phyloP scores from a whole-genome alignment of 1,140 invertebrate species.

The silkworm (Bombyx mori) region DNA sequence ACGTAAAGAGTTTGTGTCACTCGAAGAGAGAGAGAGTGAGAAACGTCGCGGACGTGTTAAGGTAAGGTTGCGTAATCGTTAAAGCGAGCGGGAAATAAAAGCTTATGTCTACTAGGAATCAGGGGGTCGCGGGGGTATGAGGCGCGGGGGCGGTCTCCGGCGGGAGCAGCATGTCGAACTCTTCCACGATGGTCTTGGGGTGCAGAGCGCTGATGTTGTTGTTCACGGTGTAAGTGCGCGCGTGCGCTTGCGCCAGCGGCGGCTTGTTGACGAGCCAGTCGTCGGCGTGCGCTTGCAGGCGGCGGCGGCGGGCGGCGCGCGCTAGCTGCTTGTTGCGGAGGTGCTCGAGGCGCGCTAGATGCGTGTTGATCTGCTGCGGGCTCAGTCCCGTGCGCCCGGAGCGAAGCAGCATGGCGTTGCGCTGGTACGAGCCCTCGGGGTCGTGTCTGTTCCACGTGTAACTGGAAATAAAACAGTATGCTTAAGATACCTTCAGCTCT shows the following conservation, averaged over 20 bases:
- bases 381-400: conserved; percentile 60
- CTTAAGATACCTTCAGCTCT: neutral
- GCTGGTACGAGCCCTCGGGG: conserved; percentile 56
- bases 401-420: conserved; percentile 52
- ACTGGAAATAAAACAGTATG: conserved; percentile 24
- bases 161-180: conserved; percentile 56
- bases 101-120: neutral
- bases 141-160: conserved; percentile 32
- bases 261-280: conserved; percentile 52
- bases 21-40: neutral
- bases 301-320: conserved; percentile 28
- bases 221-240: conserved; percentile 55
- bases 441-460: conserved; percentile 60
- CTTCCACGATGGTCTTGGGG: conserved; percentile 67
- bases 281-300: conserved; percentile 15
- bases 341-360: conserved; percentile 49
- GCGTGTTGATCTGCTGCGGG: conserved; percentile 47
- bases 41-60: neutral
- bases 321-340: conserved; percentile 52
- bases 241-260: conserved; percentile 45
- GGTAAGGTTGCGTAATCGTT: neutral
- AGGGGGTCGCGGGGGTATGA: conserved; percentile 9
- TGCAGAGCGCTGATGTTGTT: conserved; percentile 66
- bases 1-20: too few species aligned
- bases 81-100: neutral